Evolutionary conservation across 1,140 invertebrate genomes (phyloP).

Genomic region (Pogonomyrmex californicus): DNA sequence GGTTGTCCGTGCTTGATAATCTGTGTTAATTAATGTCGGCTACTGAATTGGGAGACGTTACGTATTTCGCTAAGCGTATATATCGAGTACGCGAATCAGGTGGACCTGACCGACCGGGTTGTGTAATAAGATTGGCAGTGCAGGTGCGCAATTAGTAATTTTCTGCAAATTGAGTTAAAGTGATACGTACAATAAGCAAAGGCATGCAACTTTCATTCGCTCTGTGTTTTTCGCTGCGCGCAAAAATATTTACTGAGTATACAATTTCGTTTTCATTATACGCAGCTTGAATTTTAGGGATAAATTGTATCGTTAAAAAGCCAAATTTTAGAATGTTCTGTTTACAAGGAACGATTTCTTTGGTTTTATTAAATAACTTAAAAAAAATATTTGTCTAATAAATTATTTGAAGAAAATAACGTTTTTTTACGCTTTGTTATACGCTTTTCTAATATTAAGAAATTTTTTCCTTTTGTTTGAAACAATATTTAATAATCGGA

Average conservation of each 20-base stretch:
- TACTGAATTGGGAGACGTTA: not conserved
- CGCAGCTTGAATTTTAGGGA: not conserved
- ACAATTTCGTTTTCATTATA: not conserved
- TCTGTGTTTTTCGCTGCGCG: not conserved
- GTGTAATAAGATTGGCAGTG: conserved; percentile 10
- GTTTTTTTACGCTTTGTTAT: no score
- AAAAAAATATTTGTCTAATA: no score
- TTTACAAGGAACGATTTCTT: no score
- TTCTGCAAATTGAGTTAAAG: conserved; percentile 39
- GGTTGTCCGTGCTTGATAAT: conserved; percentile 54
- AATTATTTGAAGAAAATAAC: no score
- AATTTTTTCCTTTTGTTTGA: no score
- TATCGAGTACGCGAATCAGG: conserved; percentile 57
- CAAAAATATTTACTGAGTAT: not conserved
- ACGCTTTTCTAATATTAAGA: no score
- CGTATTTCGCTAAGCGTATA: conserved; percentile 1
- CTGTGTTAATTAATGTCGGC: conserved; percentile 45
- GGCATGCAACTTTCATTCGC: not conserved
- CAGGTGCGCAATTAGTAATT: conserved; percentile 56
- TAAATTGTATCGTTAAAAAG: not conserved
- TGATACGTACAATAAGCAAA: not conserved
- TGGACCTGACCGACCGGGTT: conserved; percentile 50
- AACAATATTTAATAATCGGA: no score
- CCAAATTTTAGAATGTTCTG: not conserved
- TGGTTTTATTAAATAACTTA: no score